Conservation (phyloP, 1,140 invertebrate genomes). For the Drosophila littoralis region DNA sequence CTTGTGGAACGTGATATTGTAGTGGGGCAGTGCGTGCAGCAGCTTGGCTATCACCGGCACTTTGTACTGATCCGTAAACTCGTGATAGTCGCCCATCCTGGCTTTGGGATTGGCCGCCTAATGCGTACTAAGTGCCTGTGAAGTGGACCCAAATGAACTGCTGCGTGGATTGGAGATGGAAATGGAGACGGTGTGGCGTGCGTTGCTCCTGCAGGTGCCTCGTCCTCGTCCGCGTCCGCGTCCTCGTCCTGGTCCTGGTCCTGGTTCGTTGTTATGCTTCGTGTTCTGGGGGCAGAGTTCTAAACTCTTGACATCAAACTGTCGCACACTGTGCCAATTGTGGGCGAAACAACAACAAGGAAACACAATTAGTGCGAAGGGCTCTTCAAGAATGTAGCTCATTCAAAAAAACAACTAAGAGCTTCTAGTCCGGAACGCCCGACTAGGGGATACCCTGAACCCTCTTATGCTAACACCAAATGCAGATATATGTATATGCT, state of each 20-base stretch:
- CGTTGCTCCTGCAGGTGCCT: slow-evolving; percentile 22
- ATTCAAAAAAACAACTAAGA: slow-evolving; percentile 9
- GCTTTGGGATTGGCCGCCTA: slow-evolving; percentile 13
- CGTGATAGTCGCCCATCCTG: slow-evolving; percentile 82
- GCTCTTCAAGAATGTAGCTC: slow-evolving; percentile 32
- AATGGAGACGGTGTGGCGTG: slow-evolving; percentile 15
- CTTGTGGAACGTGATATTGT: slow-evolving; percentile 93
- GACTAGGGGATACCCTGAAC: no score
- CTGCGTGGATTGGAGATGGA: not conserved
- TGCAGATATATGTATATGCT: no score
- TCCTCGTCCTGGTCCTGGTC: not conserved
- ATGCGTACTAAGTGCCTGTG: slow-evolving; percentile 15
- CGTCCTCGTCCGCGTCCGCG: slow-evolving; percentile 3
- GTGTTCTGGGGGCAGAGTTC: slow-evolving; percentile 72
- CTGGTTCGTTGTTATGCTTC: slow-evolving; percentile 44
- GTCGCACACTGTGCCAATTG: slow-evolving; percentile 53
- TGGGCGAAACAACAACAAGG: slow-evolving; percentile 9
- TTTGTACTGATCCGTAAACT: slow-evolving; percentile 89
- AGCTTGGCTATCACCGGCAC: slow-evolving; percentile 92
- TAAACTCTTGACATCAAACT: slow-evolving; percentile 79
- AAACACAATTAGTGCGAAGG: slow-evolving; percentile 45
- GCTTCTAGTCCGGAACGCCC: no score
- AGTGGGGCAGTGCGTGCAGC: slow-evolving; percentile 93
- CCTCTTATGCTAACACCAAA: no score
- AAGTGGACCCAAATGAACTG: slow-evolving; percentile 2